Evolutionary conservation across 2,888 invertebrate species (phyloP).

Genomic region (Mesorhabditis sp.): DNA sequence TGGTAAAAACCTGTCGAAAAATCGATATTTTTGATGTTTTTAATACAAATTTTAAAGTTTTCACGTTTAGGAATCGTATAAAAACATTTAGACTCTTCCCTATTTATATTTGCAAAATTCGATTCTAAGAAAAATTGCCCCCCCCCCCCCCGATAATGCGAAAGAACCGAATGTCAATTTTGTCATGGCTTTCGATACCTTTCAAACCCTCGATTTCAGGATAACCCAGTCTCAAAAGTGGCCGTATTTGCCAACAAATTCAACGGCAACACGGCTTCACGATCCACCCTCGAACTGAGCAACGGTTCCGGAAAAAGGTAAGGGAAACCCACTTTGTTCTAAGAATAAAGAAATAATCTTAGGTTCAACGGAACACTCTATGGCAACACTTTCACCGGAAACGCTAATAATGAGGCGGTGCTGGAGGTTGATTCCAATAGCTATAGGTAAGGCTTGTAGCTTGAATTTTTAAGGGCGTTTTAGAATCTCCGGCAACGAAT

Average conservation of each 20-base stretch:
- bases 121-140: too few species aligned
- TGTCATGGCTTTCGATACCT: too few species aligned
- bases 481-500: slow-evolving; percentile 1
- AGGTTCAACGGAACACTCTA: not conserved
- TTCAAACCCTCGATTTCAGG: not conserved
- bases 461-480: not conserved
- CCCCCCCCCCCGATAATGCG: too few species aligned
- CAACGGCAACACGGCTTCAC: not conserved
- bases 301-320: not conserved
- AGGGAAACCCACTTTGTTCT: not conserved
- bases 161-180: too few species aligned
- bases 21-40: too few species aligned
- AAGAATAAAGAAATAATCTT: not conserved
- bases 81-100: too few species aligned
- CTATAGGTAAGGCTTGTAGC: not conserved
- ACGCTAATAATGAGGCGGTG: not conserved
- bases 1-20: too few species aligned
- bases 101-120: too few species aligned
- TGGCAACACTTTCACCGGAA: not conserved
- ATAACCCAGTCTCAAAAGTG: not conserved
- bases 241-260: not conserved
- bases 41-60: too few species aligned
- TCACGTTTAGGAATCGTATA: too few species aligned
- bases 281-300: not conserved
- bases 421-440: not conserved